A percentile compares a stretch with the other conserved stretches of the same genome.
phyloP scores from a whole-genome alignment of 2,797 vertebrate species.

The Adelosebastes latens region DNA sequence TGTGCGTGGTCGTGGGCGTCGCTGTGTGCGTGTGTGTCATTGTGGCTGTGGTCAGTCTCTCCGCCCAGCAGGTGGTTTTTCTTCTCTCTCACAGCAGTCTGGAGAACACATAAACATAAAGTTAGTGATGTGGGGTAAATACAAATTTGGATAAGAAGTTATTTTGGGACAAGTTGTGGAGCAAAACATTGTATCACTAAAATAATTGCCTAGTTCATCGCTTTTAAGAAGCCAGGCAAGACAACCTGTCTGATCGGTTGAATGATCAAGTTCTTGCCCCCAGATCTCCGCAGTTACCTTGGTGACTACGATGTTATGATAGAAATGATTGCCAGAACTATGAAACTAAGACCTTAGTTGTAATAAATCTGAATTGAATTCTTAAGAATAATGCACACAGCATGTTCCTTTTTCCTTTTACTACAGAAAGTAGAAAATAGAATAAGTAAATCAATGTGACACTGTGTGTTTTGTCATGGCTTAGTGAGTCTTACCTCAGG shows the following conservation, averaged over 20 bases:
- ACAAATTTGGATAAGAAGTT: neutral
- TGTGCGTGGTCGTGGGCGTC: slow-evolving; percentile 13
- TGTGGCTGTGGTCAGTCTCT: slow-evolving; percentile 77
- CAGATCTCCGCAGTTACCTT: neutral
- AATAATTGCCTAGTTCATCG: neutral
- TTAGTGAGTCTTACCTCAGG: slow-evolving; percentile 70
- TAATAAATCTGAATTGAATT: neutral
- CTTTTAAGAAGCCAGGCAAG: neutral
- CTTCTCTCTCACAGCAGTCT: slow-evolving; percentile 78
- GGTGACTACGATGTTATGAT: neutral
- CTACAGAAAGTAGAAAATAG: neutral
- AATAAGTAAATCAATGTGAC: neutral
- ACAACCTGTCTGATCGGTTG: neutral
- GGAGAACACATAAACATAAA: slow-evolving; percentile 1
- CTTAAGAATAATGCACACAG: neutral
- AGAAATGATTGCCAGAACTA: neutral
- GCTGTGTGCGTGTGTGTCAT: slow-evolving; percentile 20
- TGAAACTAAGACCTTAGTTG: neutral
- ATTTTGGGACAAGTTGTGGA: neutral
- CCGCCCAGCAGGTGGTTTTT: slow-evolving; percentile 64
- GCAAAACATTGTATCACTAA: neutral
- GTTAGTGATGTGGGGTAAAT: neutral
- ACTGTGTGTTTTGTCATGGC: neutral
- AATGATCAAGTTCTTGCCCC: neutral
- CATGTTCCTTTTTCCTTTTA: neutral